phyloP scores from a whole-genome alignment of 2,888 invertebrate genomes.

The Saturnia pavonia region DNA sequence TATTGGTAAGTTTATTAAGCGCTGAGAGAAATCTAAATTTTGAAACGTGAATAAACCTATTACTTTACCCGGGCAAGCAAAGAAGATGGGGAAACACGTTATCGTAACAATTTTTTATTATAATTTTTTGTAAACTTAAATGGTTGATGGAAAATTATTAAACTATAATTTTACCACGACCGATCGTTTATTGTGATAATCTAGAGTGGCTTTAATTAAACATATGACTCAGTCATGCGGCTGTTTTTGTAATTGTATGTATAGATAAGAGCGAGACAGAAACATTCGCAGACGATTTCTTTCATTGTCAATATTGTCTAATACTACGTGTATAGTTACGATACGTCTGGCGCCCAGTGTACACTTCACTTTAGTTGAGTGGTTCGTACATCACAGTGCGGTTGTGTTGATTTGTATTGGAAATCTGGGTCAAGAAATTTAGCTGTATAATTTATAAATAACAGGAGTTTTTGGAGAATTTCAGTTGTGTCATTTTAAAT shows the following conservation, averaged over 20 bases:
- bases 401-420: neutral
- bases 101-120: neutral
- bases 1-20: neutral
- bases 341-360: neutral
- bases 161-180: neutral
- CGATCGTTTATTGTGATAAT: neutral
- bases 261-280: neutral
- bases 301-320: slow-evolving; percentile 3
- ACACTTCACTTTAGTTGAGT: slow-evolving; percentile 1
- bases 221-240: neutral
- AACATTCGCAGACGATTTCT: slow-evolving; percentile 7
- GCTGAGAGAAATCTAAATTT: neutral
- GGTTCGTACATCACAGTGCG: neutral
- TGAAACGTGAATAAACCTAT: neutral
- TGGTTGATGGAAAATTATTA: neutral
- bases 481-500: neutral
- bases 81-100: neutral
- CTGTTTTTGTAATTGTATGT: neutral
- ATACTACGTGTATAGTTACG: neutral
- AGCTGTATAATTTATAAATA: neutral
- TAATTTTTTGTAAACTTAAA: neutral
- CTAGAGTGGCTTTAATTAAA: neutral
- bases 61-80: neutral
- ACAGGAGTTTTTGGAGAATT: neutral
- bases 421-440: neutral